phyloP scores from a whole-genome alignment of 2,113 vertebrate species.

The Atractosteus spatula region DNA sequence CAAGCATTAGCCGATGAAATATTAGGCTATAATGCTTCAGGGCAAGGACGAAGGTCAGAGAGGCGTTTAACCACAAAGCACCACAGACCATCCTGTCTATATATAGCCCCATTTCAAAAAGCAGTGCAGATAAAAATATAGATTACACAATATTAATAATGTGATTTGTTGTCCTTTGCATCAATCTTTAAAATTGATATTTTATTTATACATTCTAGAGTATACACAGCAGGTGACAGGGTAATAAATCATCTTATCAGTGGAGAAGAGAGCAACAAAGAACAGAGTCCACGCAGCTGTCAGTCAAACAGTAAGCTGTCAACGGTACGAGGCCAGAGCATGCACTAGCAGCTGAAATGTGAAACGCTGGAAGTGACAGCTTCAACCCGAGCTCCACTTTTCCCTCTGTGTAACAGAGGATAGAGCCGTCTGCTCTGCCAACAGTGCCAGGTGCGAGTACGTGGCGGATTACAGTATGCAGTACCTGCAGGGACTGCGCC shows the following conservation, averaged over 20 bases:
- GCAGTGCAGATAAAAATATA: slow-evolving; percentile 46
- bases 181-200: not conserved
- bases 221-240: not conserved
- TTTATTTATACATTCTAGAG: not conserved
- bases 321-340: not conserved
- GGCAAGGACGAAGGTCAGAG: slow-evolving; percentile 51
- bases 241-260: too few relatives aligned
- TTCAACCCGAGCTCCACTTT: too few relatives aligned
- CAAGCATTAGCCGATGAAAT: slow-evolving; percentile 21
- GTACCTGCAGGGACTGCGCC: too few relatives aligned
- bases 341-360: slow-evolving; percentile 4
- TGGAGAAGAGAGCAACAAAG: too few relatives aligned
- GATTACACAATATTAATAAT: slow-evolving; percentile 47
- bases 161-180: slow-evolving; percentile 52
- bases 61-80: slow-evolving; percentile 45
- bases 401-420: not conserved
- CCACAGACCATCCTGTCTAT: slow-evolving; percentile 37
- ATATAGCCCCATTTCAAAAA: slow-evolving; percentile 21
- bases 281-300: too few relatives aligned
- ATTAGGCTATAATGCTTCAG: slow-evolving; percentile 12
- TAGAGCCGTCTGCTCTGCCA: too few relatives aligned
- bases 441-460: too few relatives aligned
- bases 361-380: not conserved
- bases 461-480: too few relatives aligned
- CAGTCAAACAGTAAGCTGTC: not conserved